Evolutionary conservation across 2,113 vertebrate species (phyloP).

Genomic region (Genyomyrus donnyi): DNA sequence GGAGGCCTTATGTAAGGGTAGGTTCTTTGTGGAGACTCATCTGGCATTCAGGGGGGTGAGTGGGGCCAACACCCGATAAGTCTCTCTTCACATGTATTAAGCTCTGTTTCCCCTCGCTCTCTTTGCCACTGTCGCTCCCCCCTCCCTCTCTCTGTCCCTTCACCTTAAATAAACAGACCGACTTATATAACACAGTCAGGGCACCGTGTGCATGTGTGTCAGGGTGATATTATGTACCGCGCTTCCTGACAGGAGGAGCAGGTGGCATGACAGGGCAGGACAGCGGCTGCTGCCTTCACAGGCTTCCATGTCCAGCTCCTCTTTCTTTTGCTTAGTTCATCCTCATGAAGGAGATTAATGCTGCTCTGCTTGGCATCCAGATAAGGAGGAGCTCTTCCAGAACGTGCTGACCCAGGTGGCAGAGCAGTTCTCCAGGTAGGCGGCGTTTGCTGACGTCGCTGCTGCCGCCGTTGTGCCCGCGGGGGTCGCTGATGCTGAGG

Average conservation of each 20-base stretch:
- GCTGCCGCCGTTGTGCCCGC: neutral
- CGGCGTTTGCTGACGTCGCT: neutral
- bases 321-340: neutral
- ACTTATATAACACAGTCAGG: neutral
- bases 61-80: neutral
- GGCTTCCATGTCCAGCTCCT: neutral
- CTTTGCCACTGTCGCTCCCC: neutral
- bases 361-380: constrained; percentile 32
- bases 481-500: neutral
- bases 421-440: constrained; percentile 84
- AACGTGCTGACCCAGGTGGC: constrained; percentile 78
- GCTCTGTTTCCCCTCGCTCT: neutral
- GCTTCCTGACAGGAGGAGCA: neutral
- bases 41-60: neutral
- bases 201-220: neutral
- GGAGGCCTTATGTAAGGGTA: neutral
- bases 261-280: constrained; percentile 4
- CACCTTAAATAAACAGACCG: neutral
- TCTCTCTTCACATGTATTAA: neutral
- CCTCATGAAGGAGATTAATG: neutral
- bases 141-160: neutral
- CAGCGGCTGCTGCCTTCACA: neutral
- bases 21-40: neutral
- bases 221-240: neutral
- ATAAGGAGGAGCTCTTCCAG: constrained; percentile 82